phyloP scores from a whole-genome alignment of 1,140 invertebrate species.

The Callitettix versicolor region DNA sequence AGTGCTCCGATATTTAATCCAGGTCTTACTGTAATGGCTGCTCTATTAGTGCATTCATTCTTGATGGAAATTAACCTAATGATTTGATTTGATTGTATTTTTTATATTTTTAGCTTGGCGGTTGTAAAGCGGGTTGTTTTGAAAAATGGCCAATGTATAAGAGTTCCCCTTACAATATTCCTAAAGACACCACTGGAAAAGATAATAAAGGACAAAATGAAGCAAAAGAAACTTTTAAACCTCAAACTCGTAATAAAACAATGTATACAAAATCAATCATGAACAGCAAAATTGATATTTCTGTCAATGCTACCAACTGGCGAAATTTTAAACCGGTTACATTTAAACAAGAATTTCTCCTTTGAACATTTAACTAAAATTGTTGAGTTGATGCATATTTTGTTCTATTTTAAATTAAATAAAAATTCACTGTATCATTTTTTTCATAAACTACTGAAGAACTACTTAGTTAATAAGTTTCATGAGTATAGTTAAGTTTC shows the following conservation, averaged over 20 bases:
- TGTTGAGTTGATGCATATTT: no score
- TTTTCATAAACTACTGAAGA: no score
- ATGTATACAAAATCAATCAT: constrained; percentile 14
- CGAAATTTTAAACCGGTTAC: constrained; percentile 16
- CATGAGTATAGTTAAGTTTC: no score
- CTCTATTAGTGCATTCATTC: no score
- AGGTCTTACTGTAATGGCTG: no score
- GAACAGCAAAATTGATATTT: constrained; percentile 8
- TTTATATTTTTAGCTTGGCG: constrained; percentile 14
- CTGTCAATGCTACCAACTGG: constrained; percentile 11
- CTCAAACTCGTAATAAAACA: constrained; percentile 11
- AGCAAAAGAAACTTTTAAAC: neutral
- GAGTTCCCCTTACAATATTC: neutral
- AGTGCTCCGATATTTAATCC: no score
- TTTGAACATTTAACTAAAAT: neutral
- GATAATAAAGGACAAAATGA: neutral
- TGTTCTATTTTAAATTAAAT: no score
- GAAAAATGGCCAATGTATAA: constrained; percentile 7
- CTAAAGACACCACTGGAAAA: neutral
- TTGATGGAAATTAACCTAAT: no score
- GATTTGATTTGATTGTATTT: no score
- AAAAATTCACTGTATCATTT: no score
- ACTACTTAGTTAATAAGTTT: no score
- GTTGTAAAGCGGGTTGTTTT: constrained; percentile 13
- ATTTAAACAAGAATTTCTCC: constrained; percentile 17